phyloP scores from a whole-genome alignment of 2,797 vertebrate genomes.

The Pangasius sanitwongsei region DNA sequence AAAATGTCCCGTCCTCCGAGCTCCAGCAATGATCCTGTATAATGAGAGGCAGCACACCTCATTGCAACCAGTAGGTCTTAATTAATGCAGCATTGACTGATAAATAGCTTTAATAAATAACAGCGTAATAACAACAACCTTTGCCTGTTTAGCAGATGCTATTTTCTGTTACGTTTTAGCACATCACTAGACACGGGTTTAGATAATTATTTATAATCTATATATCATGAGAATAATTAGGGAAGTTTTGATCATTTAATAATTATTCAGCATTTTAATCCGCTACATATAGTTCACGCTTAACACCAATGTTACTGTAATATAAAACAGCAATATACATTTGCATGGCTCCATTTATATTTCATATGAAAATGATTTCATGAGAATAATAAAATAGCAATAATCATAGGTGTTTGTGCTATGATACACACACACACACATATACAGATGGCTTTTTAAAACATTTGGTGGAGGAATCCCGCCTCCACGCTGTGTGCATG shows the following conservation, averaged over 20 bases:
- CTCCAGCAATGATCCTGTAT: conserved; percentile 64
- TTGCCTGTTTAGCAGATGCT: neutral
- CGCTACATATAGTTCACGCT: neutral
- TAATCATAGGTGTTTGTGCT: neutral
- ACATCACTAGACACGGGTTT: neutral
- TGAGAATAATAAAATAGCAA: neutral
- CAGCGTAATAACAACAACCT: too few species aligned
- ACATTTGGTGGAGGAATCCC: too few species aligned
- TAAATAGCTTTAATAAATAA: neutral
- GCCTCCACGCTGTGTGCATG: too few species aligned
- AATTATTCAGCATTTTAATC: neutral
- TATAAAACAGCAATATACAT: neutral
- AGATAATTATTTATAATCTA: neutral
- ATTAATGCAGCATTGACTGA: too few species aligned
- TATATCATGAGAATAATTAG: neutral
- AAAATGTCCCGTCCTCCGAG: conserved; percentile 61
- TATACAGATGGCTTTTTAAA: too few species aligned
- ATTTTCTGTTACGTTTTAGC: neutral
- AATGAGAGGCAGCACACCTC: conserved; percentile 67
- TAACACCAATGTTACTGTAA: neutral
- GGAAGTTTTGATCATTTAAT: neutral
- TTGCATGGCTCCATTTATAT: neutral
- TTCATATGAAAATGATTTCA: neutral
- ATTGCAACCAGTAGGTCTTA: neutral
- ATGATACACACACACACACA: too few species aligned